These are phyloP conservation scores for Penaeus indicus DNA, from an alignment of 1,140 invertebrate genomes.

Conservation along the genomic window DNA sequence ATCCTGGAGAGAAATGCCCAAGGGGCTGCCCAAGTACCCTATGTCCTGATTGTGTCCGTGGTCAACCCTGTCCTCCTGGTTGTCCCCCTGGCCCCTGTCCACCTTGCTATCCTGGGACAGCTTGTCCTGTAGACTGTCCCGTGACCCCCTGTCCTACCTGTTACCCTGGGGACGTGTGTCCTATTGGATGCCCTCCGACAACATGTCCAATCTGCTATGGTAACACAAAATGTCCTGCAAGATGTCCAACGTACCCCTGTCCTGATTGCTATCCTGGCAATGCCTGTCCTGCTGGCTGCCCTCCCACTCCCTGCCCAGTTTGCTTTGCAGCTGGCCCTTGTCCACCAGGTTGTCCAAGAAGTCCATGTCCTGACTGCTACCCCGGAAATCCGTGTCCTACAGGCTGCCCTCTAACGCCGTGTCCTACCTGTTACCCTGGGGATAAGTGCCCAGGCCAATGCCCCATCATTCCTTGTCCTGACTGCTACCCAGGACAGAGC, in stretches of 20 bases:
- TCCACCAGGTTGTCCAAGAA: conserved; percentile 13
- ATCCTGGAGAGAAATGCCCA: too few relatives aligned
- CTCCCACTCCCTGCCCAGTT: conserved; percentile 4
- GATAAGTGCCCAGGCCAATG: conserved; percentile 16
- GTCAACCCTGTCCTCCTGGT: not conserved
- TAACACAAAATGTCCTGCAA: not conserved
- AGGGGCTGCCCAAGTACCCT: not conserved
- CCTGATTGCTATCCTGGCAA: conserved; percentile 32
- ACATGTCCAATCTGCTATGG: conserved; percentile 29
- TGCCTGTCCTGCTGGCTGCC: conserved; percentile 18
- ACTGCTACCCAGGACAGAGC: conserved; percentile 27
- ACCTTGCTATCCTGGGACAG: not conserved
- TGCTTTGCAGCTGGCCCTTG: conserved; percentile 19
- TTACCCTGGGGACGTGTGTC: conserved; percentile 15
- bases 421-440: conserved; percentile 37
- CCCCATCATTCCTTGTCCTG: conserved; percentile 16
- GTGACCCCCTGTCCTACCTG: conserved; percentile 28
- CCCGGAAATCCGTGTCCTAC: not conserved
- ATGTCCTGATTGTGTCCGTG: conserved; percentile 24
- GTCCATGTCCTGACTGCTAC: conserved; percentile 29
- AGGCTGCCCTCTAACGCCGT: conserved; percentile 34
- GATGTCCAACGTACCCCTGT: conserved; percentile 28
- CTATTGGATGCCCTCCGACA: conserved; percentile 9
- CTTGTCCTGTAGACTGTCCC: conserved; percentile 24
- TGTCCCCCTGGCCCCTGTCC: not conserved